Base-by-base conservation (phyloP, 2,797 vertebrate species). In the Hybognathus amarus region DNA sequence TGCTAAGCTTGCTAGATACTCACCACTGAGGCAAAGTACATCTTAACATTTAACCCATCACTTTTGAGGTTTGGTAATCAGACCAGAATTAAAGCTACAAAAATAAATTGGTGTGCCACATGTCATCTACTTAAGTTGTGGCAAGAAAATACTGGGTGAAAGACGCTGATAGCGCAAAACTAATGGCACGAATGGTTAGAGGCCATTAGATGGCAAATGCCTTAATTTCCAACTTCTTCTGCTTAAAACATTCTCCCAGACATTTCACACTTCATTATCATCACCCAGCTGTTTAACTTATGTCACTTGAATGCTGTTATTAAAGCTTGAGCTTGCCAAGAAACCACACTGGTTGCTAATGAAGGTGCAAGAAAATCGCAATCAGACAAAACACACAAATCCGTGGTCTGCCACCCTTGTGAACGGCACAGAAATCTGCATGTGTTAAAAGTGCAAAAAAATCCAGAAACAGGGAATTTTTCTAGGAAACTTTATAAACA, bases 271-370 rank as follows among this genome's bases (percentile, higher is more conserved):
- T 90, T 92, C 90, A 93, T 91, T 89, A 87, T 90, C 87, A 89
- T 92, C 30, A 33, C 30, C 90, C 92, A 94, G 94, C 93, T 94
- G 92, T 89, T 87, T 87, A 50, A 87, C 91, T 93, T 92, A 92
- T 93, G 93, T 94, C 93, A 94, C 85, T 92, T 84, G 42, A 91
- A 92, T 69, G 76, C 88, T 85, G 89, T 92, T 92, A 85, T 84
- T 91, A 90, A 85, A 59, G 75, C 79, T 91, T 92, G 85, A 91
- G 87, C 85, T 78, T 80, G 82, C 52, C 64, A 42, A 52, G 56
- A 86, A 85, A 82, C 83, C 84, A 85, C 76, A 77, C n/a, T 27
- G 59, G 30, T 30, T 73, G 82, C 56, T 81, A 70, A 78, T 74
- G 54, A 83, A 80, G 56, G 18, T 74, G 63, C 47, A 77, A 87